A percentile compares a stretch with the other conserved stretches of the same genome.
Conservation (phyloP, 2,888 invertebrate genomes). For the Tetranychus piercei region DNA sequence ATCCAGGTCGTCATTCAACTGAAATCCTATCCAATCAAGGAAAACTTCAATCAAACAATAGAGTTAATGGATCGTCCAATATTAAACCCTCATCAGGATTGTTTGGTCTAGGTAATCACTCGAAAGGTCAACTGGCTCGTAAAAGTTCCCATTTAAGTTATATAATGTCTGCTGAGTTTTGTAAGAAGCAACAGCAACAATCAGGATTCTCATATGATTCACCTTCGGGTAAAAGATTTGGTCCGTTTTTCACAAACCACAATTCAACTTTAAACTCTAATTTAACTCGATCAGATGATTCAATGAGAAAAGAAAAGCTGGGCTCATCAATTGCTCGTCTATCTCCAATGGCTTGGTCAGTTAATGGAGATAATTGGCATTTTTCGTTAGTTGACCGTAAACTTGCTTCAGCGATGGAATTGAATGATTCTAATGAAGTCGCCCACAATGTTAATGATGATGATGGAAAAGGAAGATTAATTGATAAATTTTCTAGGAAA, state of each 20-base stretch:
- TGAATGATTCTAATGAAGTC: not conserved
- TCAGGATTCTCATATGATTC: not conserved
- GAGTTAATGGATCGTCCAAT: not conserved
- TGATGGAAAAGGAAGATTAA: not conserved
- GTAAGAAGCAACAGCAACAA: not conserved
- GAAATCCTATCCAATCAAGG: constrained; percentile 1
- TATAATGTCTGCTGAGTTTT: not conserved
- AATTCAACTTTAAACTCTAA: not conserved
- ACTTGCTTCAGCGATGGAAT: not conserved
- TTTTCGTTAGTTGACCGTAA: not conserved
- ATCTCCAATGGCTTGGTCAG: not conserved
- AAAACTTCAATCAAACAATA: not conserved
- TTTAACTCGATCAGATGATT: not conserved
- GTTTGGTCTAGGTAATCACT: not conserved
- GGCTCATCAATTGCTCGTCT: not conserved
- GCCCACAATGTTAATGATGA: not conserved
- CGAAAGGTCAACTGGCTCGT: not conserved
- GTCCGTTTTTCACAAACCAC: no score
- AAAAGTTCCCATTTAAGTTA: not conserved
- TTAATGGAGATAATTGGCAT: not conserved
- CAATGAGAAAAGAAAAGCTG: not conserved
- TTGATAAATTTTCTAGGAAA: not conserved
- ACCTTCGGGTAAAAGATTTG: no score
- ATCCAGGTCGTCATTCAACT: constrained; percentile 3
- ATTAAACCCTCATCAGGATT: not conserved